Conservation (phyloP, 2,113 vertebrate genomes). For the Noctilio leporinus region DNA sequence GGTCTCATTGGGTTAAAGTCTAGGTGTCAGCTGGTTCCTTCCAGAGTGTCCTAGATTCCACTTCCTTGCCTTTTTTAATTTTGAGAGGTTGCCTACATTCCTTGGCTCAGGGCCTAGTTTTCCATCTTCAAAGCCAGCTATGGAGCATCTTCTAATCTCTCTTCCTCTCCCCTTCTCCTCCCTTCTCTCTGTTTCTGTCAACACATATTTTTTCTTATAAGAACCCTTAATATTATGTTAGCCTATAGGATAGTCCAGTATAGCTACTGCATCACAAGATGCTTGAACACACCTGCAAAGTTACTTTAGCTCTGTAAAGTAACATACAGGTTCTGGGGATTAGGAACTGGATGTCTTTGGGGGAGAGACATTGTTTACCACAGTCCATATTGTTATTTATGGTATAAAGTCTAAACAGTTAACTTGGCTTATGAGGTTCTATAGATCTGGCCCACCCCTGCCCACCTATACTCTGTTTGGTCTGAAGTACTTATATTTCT, state of each 20-base stretch:
- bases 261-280: background rate
- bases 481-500: background rate
- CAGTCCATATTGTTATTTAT: background rate
- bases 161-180: background rate
- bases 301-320: background rate
- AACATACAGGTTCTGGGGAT: background rate
- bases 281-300: background rate
- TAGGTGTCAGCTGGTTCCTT: background rate
- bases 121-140: background rate
- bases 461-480: background rate
- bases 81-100: background rate
- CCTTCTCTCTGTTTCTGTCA: background rate
- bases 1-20: background rate
- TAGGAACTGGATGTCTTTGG: background rate
- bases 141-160: background rate
- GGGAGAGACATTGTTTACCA: background rate
- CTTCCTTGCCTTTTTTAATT: background rate
- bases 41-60: background rate
- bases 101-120: background rate
- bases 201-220: background rate
- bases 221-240: background rate
- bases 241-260: background rate
- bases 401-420: background rate
- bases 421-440: background rate
- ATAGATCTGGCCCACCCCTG: background rate